These are phyloP conservation scores for Drosophila bunnanda DNA, from an alignment of 2,888 invertebrate genomes.

Conservation along the genomic window DNA sequence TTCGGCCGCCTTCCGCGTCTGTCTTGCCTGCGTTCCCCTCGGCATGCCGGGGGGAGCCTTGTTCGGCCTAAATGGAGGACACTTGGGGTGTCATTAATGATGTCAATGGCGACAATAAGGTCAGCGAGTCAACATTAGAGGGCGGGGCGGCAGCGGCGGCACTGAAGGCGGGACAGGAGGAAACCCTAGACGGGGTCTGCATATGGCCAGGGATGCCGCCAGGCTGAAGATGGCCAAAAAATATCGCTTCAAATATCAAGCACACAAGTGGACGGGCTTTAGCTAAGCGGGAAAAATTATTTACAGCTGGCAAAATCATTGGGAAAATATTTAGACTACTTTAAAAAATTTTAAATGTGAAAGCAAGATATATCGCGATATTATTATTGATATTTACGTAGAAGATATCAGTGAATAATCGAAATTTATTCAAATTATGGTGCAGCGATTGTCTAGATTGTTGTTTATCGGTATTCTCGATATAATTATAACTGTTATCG, in stretches of 20 bases:
- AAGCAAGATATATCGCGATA: neutral
- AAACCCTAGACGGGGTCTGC: constrained; percentile 17
- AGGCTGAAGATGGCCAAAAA: neutral
- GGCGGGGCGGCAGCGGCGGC: neutral
- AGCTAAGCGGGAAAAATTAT: too few relatives aligned
- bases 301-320: too few relatives aligned
- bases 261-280: neutral
- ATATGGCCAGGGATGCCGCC: constrained; percentile 1
- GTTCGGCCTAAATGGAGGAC: constrained; percentile 73
- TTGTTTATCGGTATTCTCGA: too few relatives aligned
- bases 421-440: too few relatives aligned
- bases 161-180: neutral
- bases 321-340: neutral
- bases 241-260: constrained; percentile 1
- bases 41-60: constrained; percentile 37
- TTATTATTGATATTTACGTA: neutral
- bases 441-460: too few relatives aligned
- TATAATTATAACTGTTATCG: too few relatives aligned
- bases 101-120: constrained; percentile 68
- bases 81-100: constrained; percentile 78
- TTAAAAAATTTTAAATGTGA: neutral
- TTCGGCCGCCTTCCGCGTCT: constrained; percentile 39
- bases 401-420: neutral
- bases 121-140: constrained; percentile 10
- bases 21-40: neutral